Percentiles rank a stretch among this genome's conserved stretches.
phyloP scores from a whole-genome alignment of 2,888 invertebrate species.

The Tetragonula carbonaria region DNA sequence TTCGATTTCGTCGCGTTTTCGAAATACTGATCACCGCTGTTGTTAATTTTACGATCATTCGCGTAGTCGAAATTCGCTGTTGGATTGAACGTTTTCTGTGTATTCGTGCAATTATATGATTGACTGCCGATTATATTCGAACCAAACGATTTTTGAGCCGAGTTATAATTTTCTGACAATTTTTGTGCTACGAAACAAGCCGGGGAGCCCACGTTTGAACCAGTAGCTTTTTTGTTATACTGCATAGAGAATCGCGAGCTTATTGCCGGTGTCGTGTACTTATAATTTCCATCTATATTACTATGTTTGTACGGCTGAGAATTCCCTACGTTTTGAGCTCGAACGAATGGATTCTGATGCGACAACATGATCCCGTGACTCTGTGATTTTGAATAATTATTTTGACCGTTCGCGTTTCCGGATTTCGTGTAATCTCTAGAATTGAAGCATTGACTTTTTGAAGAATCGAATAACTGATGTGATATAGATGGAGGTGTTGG shows the following conservation, averaged over 20 bases:
- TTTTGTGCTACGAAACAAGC: constrained; percentile 62
- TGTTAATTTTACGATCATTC: constrained; percentile 60
- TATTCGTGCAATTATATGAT: constrained; percentile 36
- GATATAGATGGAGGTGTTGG: constrained; percentile 76
- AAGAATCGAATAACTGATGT: constrained; percentile 67
- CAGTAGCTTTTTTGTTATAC: constrained; percentile 58
- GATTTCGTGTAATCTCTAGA: constrained; percentile 72
- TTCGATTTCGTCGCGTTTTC: constrained; percentile 44
- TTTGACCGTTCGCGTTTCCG: constrained; percentile 49
- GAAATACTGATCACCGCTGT: constrained; percentile 57
- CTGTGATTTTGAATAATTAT: constrained; percentile 61
- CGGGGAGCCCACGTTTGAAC: constrained; percentile 67
- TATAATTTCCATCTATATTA: constrained; percentile 55
- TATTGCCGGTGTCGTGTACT: constrained; percentile 58
- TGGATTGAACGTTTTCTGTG: constrained; percentile 42
- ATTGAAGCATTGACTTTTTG: constrained; percentile 56
- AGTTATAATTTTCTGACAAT: constrained; percentile 52
- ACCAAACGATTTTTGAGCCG: constrained; percentile 46
- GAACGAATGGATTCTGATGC: constrained; percentile 56
- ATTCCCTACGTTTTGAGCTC: constrained; percentile 48
- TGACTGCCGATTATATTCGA: constrained; percentile 28
- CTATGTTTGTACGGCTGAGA: constrained; percentile 60
- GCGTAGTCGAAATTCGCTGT: constrained; percentile 59
- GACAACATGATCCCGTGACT: constrained; percentile 58
- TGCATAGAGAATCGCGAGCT: constrained; percentile 65